Evolutionary conservation across 2,797 vertebrate species (phyloP).

Genomic region (Sebastes variabilis): DNA sequence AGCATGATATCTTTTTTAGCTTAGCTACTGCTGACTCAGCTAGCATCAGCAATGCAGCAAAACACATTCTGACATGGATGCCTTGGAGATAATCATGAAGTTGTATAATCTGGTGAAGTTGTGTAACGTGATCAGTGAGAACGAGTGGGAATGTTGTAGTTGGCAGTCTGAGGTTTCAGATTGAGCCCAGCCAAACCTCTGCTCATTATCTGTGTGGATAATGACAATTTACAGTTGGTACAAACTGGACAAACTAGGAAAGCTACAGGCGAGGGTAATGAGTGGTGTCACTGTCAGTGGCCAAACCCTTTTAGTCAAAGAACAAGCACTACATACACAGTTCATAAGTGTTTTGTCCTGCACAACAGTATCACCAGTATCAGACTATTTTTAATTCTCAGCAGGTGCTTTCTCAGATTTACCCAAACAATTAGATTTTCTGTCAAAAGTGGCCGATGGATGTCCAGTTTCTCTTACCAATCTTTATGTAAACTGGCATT

Average conservation of each 20-base stretch:
- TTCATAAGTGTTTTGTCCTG: neutral
- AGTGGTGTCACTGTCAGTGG: neutral
- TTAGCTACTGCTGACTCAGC: neutral
- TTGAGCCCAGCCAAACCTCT: neutral
- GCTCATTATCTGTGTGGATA: constrained; percentile 1
- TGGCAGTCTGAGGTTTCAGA: constrained; percentile 29
- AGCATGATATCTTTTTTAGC: neutral
- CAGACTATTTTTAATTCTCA: neutral
- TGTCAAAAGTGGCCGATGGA: neutral
- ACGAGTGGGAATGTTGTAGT: neutral
- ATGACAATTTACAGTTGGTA: neutral
- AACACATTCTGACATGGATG: neutral
- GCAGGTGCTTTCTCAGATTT: neutral
- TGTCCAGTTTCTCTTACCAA: neutral
- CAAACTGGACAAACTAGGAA: constrained; percentile 6
- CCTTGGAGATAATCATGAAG: constrained; percentile 3
- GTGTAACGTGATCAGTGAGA: constrained; percentile 8
- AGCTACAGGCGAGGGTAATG: neutral
- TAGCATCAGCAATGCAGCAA: neutral
- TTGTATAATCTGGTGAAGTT: constrained; percentile 21
- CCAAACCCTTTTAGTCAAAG: neutral
- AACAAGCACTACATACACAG: neutral
- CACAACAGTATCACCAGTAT: neutral
- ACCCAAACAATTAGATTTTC: neutral
- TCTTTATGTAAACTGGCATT: neutral